Evolutionary conservation across 2,113 vertebrate genomes (phyloP), one percentile per base, ranked within the genome.

Genomic region (Xenopus laevis): DNA sequence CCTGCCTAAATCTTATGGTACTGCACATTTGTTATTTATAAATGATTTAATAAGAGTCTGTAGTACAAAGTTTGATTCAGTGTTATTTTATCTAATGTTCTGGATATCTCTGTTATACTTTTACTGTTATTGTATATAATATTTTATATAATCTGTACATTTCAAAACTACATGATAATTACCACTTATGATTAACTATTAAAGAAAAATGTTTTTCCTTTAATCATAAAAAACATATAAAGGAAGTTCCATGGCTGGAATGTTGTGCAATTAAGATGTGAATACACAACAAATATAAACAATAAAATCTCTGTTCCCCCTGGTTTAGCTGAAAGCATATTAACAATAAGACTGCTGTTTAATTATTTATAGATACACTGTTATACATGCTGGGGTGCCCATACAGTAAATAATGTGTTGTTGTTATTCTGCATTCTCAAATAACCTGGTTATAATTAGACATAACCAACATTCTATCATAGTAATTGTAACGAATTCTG

Each of bases 231-330:
- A 50, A 50, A 50, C 3, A 9, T 11, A 47, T 11, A 9, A 50
- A 50, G n/a, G 16, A 74, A 52, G 57, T 13, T 68, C 27, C 9
- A 21, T 62, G 65, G 50, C 27, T 74, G 72, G 57, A 74, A 68
- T 53, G 65, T 23, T 62, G 65, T 33, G 58, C 60, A 61, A 68
- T 62, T 75, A 74, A 68, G 47, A 67, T 13, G 16, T 21, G 55
- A 21, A 53, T 75, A 21, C 15, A 68, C 21, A 53, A 15, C 27
- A 61, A 62, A 15, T 17, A 13, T 44, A 75, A 21, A 75, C 65
- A 75, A 75, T 52, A 65, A n/a, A 68, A 40, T 67, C 58, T 53
- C 40, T 75, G 72, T 40, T 40, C 8, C 33, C 61, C 61, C 27
- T 53, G 57, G 40, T 11, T 46, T 52, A 55, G 46, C 64, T 74